These are phyloP conservation scores for Cyrtorhinus lividipennis DNA, from an alignment of 1,140 invertebrate genomes.

Conservation along the genomic window DNA sequence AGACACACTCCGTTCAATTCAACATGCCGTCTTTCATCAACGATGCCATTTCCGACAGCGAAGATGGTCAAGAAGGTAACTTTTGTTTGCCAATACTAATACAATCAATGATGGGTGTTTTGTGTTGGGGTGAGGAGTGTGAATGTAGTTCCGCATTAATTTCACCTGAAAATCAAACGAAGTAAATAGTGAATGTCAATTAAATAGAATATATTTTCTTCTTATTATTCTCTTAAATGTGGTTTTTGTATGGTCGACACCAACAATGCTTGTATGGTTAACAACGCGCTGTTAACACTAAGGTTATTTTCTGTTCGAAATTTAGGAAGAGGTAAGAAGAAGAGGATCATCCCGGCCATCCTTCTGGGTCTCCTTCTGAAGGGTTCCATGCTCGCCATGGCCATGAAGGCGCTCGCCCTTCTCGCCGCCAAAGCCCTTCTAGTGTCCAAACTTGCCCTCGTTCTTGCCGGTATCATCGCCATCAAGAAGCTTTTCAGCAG, in stretches of 20 bases:
- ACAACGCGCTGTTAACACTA: no score
- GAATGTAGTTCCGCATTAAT: no score
- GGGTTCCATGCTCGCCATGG: conserved; percentile 51
- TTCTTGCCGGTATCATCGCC: conserved; percentile 56
- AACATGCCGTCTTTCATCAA: conserved; percentile 32
- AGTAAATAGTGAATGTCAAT: no score
- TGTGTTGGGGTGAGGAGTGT: not conserved
- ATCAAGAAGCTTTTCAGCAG: conserved; percentile 53
- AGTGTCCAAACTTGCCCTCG: conserved; percentile 56
- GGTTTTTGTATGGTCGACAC: no score
- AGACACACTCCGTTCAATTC: conserved; percentile 42
- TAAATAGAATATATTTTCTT: no score
- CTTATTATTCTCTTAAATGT: no score
- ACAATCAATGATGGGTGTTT: not conserved
- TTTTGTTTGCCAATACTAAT: no score
- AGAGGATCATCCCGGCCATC: conserved; percentile 39
- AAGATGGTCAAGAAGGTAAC: conserved; percentile 22
- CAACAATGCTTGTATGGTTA: no score
- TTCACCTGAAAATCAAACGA: no score
- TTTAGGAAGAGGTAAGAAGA: conserved; percentile 31
- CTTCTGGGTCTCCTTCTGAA: conserved; percentile 48
- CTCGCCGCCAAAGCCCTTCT: conserved; percentile 56
- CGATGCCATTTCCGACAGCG: conserved; percentile 18
- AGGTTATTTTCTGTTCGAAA: no score
- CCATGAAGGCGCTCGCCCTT: conserved; percentile 55